Conservation (phyloP, 2,113 vertebrate genomes). For the Tor tambroides region DNA sequence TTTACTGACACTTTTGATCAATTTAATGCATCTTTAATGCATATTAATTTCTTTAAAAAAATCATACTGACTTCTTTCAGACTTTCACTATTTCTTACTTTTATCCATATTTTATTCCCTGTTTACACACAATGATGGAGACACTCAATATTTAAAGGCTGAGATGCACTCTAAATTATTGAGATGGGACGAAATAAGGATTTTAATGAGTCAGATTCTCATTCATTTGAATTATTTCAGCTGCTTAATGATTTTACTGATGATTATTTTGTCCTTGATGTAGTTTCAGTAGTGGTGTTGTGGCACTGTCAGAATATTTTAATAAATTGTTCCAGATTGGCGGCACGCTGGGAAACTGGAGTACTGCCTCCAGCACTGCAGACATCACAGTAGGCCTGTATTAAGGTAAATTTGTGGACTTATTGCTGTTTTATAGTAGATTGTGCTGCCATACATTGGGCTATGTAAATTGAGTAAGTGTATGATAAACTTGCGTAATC, state of each 20-base stretch:
- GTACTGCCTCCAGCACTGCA: background rate
- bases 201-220: background rate
- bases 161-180: background rate
- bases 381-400: background rate
- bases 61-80: no score
- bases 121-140: background rate
- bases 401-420: background rate
- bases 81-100: no score
- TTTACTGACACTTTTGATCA: no score
- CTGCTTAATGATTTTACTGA: background rate
- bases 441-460: background rate
- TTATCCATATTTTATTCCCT: no score
- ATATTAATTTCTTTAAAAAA: no score
- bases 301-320: background rate
- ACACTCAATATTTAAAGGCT: background rate
- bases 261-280: background rate
- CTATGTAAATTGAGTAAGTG: background rate
- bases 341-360: background rate
- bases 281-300: slow-evolving; percentile 13
- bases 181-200: background rate
- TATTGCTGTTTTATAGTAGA: background rate
- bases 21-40: no score
- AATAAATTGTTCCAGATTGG: background rate
- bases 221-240: background rate
- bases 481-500: background rate